Evolutionary conservation across 1,140 invertebrate species (phyloP).

Genomic region (Drosophila sechellia): DNA sequence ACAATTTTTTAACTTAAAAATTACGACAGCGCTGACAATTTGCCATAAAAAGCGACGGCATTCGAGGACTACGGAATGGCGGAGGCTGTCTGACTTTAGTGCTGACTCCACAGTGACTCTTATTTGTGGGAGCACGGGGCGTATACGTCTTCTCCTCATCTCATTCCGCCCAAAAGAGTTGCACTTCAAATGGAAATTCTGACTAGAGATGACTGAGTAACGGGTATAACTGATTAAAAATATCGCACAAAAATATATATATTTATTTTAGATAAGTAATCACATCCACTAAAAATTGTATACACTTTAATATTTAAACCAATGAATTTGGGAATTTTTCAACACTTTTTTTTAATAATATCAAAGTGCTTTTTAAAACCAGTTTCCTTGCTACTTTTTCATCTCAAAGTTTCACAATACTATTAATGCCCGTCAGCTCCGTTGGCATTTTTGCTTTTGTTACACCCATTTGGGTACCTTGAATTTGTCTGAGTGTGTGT

Average conservation of each 20-base stretch:
- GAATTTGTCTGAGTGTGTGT: conserved; percentile 36
- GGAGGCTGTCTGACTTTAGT: conserved; percentile 50
- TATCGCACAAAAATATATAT: too few species aligned
- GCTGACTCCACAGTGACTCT: conserved; percentile 52
- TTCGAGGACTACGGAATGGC: conserved; percentile 18
- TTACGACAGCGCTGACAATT: conserved; percentile 79
- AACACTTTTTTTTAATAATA: too few species aligned
- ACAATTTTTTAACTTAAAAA: conserved; percentile 82
- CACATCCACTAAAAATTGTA: too few species aligned
- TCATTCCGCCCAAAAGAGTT: conserved; percentile 6
- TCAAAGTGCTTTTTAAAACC: too few species aligned
- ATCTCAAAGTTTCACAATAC: conserved; percentile 2
- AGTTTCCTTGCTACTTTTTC: too few species aligned
- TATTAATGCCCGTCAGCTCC: conserved; percentile 37
- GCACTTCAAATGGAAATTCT: conserved; percentile 7
- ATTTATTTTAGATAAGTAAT: too few species aligned
- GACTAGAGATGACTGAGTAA: conserved; percentile 31
- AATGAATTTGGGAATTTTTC: too few species aligned
- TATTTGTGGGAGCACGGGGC: background rate
- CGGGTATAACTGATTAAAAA: too few species aligned
- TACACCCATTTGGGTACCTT: conserved; percentile 79
- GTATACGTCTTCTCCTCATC: conserved; percentile 1
- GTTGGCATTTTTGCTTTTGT: conserved; percentile 69
- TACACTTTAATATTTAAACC: too few species aligned
- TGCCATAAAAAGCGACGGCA: conserved; percentile 64